A percentile compares a stretch with the other conserved stretches of the same genome.
phyloP scores from a whole-genome alignment of 2,113 vertebrate genomes.

The Phainopepla nitens region DNA sequence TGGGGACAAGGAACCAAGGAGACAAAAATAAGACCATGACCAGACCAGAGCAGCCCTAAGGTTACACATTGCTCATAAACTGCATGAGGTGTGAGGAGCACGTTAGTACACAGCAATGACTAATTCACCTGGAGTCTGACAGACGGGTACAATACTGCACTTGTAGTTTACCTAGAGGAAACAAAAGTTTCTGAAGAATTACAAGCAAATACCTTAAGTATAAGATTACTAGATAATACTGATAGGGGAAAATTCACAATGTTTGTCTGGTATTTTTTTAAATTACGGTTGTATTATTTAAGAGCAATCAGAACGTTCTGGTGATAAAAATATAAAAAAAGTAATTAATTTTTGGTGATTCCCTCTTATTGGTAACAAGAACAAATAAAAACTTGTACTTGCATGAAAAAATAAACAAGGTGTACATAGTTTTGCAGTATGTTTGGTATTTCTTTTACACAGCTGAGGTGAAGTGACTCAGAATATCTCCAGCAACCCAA shows the following conservation, averaged over 20 bases:
- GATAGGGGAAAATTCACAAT: neutral
- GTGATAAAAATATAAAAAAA: neutral
- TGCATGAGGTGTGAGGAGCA: neutral
- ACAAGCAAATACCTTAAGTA: neutral
- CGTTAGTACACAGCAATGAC: neutral
- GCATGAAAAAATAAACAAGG: neutral
- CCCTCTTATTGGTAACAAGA: neutral
- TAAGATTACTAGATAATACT: neutral
- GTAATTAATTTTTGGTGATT: neutral
- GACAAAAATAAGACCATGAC: neutral
- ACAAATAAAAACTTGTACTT: neutral
- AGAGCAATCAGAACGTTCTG: neutral
- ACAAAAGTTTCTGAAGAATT: neutral
- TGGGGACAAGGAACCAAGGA: neutral
- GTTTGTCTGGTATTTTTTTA: neutral
- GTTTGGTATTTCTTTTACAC: neutral
- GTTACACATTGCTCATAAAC: neutral
- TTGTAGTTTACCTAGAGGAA: neutral
- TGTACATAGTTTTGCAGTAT: neutral
- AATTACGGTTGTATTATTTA: neutral
- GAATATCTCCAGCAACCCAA: neutral
- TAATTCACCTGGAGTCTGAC: neutral
- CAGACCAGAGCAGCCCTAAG: neutral
- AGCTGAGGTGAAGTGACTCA: neutral
- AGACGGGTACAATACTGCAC: neutral